Percentiles rank a stretch among this genome's conserved stretches.
These are phyloP conservation scores for Xenus cinereus DNA, from an alignment of 2,113 vertebrate species.

Conservation along the genomic window DNA sequence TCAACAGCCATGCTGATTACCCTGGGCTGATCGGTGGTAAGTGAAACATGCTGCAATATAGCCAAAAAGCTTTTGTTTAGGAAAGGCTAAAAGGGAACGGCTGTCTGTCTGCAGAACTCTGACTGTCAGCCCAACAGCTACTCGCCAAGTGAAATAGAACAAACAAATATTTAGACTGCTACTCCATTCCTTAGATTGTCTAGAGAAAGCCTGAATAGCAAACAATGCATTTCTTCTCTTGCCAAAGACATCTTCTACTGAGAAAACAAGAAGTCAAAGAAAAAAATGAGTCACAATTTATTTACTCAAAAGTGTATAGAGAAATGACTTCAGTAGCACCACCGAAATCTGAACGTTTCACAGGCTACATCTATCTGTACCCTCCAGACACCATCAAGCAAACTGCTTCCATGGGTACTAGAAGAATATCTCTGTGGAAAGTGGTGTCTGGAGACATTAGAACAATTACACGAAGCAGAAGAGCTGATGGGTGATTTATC, in stretches of 20 bases:
- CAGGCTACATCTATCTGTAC: not conserved
- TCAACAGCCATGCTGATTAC: not conserved
- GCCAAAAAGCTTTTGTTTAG: slow-evolving; percentile 29
- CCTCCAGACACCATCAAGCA: not conserved
- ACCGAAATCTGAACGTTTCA: not conserved
- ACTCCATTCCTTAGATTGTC: not conserved
- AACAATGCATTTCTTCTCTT: not conserved
- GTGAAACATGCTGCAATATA: not conserved
- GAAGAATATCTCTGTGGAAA: not conserved
- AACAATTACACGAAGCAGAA: not conserved
- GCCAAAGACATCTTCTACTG: not conserved
- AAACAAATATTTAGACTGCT: slow-evolving; percentile 41
- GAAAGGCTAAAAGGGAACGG: not conserved
- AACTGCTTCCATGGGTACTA: not conserved
- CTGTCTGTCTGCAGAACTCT: not conserved
- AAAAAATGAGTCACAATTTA: not conserved
- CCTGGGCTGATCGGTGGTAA: not conserved
- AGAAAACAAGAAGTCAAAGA: not conserved
- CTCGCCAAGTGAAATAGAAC: slow-evolving; percentile 13
- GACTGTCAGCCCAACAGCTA: slow-evolving; percentile 18
- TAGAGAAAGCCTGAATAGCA: not conserved
- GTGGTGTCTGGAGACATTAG: not conserved
- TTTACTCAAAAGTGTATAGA: not conserved
- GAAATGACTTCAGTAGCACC: slow-evolving; percentile 9
- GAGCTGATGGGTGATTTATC: not conserved